Evolutionary conservation across 2,797 vertebrate species (phyloP), one percentile per base, ranked within the genome.

Genomic region (Sebastolobus altivelis): DNA sequence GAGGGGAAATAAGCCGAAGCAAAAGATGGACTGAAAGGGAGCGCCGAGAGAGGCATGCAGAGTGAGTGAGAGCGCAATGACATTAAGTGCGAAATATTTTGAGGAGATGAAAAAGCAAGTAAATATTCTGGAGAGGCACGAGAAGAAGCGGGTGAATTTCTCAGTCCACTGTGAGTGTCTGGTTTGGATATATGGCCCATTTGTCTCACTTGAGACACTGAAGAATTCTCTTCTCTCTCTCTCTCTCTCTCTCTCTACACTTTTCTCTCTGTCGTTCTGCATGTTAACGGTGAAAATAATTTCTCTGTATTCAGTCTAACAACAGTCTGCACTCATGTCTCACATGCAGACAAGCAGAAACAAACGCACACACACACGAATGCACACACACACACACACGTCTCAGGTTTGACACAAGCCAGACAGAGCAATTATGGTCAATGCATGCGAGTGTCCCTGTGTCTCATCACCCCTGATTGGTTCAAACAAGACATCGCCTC

Each of bases 51-150:
- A 86, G 74, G 75, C 83, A 67, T 75, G 65, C 62, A 52, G 62
- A 83, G 77, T 56, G 72, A 65, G 78, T 75, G 85, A 88, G 77
- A 72, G 73, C 11, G 16, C 79, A 77, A 84, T 88, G 88, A 91
- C 87, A 90, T 87, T 78, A 92, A 87, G 84, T 90, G 88, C 90
- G 89, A 94, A 93, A 91, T 88, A 90, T 88, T 91, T 90, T 67
- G 68, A 80, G 71, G 70, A 84, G 87, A 88, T 89, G 87, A 89
- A 89, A 86, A 89, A 84, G 75, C 72, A 86, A 88, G 83, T 90
- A 83, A 90, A 92, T 89, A 87, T 87, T 91, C 75, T 79, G 31
- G 59, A 72, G 82, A 82, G 63, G 68, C 59, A 80, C 52, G 20
- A 79, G 67, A 76, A 63, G 68, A 80, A 69, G 75, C 16, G 2